Conservation (phyloP, 2,888 invertebrate species). For the Temnothorax rugatulus region DNA sequence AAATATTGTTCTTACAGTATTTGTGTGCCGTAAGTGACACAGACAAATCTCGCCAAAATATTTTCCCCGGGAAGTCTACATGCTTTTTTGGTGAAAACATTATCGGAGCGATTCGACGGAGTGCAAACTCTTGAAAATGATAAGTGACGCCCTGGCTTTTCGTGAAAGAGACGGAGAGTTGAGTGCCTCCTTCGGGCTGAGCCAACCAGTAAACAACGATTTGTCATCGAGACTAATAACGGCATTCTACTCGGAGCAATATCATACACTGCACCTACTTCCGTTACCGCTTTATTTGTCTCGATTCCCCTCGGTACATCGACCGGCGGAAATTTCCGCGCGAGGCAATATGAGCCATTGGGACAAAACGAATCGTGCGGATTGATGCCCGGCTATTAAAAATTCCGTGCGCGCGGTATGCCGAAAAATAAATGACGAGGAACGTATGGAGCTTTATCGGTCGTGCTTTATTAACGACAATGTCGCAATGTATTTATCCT, state of each 20-base stretch:
- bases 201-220: conserved; percentile 71
- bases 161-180: conserved; percentile 45
- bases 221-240: conserved; percentile 75
- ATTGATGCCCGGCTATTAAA: conserved; percentile 53
- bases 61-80: conserved; percentile 29
- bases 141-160: conserved; percentile 52
- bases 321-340: conserved; percentile 57
- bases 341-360: conserved; percentile 43
- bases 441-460: conserved; percentile 28
- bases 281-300: conserved; percentile 54
- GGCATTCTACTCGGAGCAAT: conserved; percentile 58
- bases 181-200: conserved; percentile 55
- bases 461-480: conserved; percentile 51
- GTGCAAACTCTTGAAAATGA: conserved; percentile 60
- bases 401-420: conserved; percentile 39
- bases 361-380: conserved; percentile 47
- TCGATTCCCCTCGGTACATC: conserved; percentile 49
- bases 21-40: conserved; percentile 5
- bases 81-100: conserved; percentile 44
- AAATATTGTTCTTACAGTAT: conserved; percentile 16
- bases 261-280: conserved; percentile 60
- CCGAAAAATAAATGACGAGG: conserved; percentile 44
- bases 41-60: conserved; percentile 41
- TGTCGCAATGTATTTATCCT: conserved; percentile 44
- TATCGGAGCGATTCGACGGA: conserved; percentile 45